Evolutionary conservation across 1,140 invertebrate genomes (phyloP).

Genomic region (Drosophila subpulchrella): DNA sequence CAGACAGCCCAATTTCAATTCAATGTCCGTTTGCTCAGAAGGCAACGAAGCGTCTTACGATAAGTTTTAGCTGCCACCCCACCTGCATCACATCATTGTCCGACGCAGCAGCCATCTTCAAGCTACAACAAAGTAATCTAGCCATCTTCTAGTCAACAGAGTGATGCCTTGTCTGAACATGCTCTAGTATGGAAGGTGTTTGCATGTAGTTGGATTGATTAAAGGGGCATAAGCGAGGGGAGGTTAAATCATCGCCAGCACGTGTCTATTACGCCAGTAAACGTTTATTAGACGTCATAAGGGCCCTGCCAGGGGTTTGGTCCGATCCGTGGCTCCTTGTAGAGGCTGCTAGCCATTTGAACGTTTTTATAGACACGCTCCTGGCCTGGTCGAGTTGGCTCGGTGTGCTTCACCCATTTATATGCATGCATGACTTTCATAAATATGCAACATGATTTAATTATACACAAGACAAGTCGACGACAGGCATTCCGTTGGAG

Average conservation of each 20-base stretch:
- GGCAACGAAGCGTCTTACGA: no score
- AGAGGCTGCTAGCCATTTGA: conserved; percentile 1
- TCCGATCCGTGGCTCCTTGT: neutral
- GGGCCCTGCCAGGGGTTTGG: conserved; percentile 9
- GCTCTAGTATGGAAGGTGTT: conserved; percentile 41
- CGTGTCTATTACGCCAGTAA: conserved; percentile 75
- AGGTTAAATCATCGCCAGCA: conserved; percentile 33
- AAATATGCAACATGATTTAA: conserved; percentile 75
- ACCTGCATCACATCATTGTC: no score
- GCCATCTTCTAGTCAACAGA: conserved; percentile 63
- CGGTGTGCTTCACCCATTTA: conserved; percentile 42
- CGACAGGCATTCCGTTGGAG: conserved; percentile 45
- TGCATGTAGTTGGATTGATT: conserved; percentile 57
- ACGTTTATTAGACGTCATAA: conserved; percentile 70
- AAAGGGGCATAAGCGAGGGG: conserved; percentile 3
- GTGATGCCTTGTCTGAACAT: neutral
- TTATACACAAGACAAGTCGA: conserved; percentile 44
- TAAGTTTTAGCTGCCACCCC: no score
- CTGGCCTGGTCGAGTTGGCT: conserved; percentile 16
- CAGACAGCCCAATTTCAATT: conserved; percentile 56
- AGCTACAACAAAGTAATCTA: conserved; percentile 54
- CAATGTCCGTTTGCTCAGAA: conserved; percentile 50
- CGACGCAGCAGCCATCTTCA: no score
- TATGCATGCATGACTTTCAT: conserved; percentile 65
- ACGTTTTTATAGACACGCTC: conserved; percentile 52